Percentiles rank a stretch among this genome's conserved stretches.
These are phyloP conservation scores for Lepidocyrtinus sp. DNA, from an alignment of 2,888 invertebrate genomes.

Conservation along the genomic window DNA sequence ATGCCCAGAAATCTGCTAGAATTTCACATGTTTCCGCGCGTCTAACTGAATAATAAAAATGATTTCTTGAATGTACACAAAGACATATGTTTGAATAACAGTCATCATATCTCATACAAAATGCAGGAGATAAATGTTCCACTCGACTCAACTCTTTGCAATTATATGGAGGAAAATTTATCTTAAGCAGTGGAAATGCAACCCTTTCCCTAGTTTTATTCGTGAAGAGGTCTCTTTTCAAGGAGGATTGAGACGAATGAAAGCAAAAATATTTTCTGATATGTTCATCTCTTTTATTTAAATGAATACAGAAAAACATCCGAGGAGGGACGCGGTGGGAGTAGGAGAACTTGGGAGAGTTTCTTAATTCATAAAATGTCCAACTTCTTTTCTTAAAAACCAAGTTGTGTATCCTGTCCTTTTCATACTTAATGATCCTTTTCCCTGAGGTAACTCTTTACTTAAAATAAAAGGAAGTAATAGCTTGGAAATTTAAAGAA, in stretches of 20 bases:
- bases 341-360: too few species aligned
- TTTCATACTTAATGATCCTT: conserved; percentile 24
- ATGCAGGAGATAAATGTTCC: background rate
- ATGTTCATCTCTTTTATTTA: background rate
- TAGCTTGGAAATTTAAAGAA: conserved; percentile 1
- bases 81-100: too few species aligned
- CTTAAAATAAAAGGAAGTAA: conserved; percentile 14
- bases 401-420: background rate
- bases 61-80: background rate
- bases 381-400: background rate
- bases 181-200: conserved; percentile 4
- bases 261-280: background rate
- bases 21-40: conserved; percentile 55
- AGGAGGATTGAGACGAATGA: conserved; percentile 4
- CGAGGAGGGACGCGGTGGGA: too few species aligned
- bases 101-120: too few species aligned
- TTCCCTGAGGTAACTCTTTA: conserved; percentile 43
- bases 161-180: background rate
- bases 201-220: background rate
- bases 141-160: too few species aligned
- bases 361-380: conserved; percentile 3
- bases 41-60: conserved; percentile 34
- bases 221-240: conserved; percentile 5
- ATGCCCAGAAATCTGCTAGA: conserved; percentile 41
- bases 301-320: background rate